A percentile compares a stretch with the other conserved stretches of the same genome.
Evolutionary conservation across 1,140 invertebrate genomes (phyloP).

Genomic region (Sarcophaga bullata): DNA sequence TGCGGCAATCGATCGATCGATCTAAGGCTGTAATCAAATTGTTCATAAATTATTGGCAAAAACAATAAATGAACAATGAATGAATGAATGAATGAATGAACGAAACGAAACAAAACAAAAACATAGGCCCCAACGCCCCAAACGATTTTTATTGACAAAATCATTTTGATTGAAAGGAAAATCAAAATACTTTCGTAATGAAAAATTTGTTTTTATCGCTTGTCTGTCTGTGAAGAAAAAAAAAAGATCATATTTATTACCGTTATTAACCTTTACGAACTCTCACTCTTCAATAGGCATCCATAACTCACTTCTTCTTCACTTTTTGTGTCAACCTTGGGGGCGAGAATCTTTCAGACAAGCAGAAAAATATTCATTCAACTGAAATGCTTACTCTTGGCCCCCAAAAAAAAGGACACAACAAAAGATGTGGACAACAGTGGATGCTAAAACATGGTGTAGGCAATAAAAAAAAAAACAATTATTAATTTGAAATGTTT

Average conservation of each 20-base stretch:
- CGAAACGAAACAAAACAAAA: too few relatives aligned
- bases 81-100: too few relatives aligned
- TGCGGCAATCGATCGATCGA: too few relatives aligned
- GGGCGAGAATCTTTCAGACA: slow-evolving; percentile 17
- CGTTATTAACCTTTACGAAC: slow-evolving; percentile 39
- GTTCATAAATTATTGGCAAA: too few relatives aligned
- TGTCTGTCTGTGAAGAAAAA: background rate
- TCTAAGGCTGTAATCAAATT: too few relatives aligned
- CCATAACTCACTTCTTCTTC: slow-evolving; percentile 18
- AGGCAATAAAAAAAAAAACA: background rate
- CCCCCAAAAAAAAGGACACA: background rate
- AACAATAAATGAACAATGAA: too few relatives aligned
- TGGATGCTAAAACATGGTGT: background rate
- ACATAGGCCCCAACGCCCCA: too few relatives aligned
- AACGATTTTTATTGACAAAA: background rate
- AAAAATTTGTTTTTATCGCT: background rate
- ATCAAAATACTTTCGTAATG: slow-evolving; percentile 1
- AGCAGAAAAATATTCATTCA: background rate
- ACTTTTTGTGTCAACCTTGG: background rate
- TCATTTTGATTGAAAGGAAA: slow-evolving; percentile 8
- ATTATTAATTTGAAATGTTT: too few relatives aligned
- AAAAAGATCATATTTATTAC: slow-evolving; percentile 32
- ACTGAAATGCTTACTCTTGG: background rate
- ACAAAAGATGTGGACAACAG: background rate
- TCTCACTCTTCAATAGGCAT: slow-evolving; percentile 28